A percentile compares a stretch with the other conserved stretches of the same genome.
Conservation (phyloP, 1,140 invertebrate species). For the Spodoptera frugiperda region DNA sequence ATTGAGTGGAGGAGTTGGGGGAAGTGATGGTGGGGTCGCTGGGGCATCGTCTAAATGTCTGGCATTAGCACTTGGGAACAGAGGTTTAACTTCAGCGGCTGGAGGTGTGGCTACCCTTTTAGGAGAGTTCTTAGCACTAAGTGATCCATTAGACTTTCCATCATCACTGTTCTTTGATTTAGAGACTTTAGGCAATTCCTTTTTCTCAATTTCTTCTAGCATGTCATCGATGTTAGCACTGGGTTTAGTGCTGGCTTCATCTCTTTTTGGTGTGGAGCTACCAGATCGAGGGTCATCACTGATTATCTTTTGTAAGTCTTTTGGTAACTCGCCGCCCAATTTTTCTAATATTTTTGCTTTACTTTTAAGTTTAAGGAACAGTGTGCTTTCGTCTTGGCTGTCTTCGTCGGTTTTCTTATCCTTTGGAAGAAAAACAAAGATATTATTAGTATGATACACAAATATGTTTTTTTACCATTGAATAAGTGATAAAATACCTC, state of each 20-base stretch:
- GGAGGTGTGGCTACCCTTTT: conserved; percentile 62
- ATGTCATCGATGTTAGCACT: conserved; percentile 77
- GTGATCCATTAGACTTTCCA: conserved; percentile 51
- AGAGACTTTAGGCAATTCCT: conserved; percentile 72
- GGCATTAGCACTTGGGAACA: conserved; percentile 68
- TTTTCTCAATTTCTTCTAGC: conserved; percentile 80
- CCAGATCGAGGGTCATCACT: conserved; percentile 63
- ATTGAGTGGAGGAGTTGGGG: conserved; percentile 58
- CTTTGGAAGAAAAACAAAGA: conserved; percentile 49
- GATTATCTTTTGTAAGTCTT: conserved; percentile 75
- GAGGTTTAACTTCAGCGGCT: conserved; percentile 61
- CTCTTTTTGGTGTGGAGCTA: conserved; percentile 56
- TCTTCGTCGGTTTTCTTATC: conserved; percentile 67
- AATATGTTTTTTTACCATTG: not conserved
- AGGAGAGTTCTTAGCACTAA: conserved; percentile 64
- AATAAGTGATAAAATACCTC: conserved; percentile 50
- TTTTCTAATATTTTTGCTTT: conserved; percentile 80
- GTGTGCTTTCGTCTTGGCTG: conserved; percentile 70
- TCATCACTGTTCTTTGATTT: conserved; percentile 64
- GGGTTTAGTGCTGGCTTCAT: conserved; percentile 52
- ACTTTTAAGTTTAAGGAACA: conserved; percentile 74
- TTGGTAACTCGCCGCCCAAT: conserved; percentile 76
- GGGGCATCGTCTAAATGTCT: conserved; percentile 56
- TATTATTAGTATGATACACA: not conserved
- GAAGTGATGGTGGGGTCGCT: conserved; percentile 58